These are phyloP conservation scores for Antheraea mylitta DNA, from an alignment of 1,140 invertebrate genomes.

Conservation along the genomic window DNA sequence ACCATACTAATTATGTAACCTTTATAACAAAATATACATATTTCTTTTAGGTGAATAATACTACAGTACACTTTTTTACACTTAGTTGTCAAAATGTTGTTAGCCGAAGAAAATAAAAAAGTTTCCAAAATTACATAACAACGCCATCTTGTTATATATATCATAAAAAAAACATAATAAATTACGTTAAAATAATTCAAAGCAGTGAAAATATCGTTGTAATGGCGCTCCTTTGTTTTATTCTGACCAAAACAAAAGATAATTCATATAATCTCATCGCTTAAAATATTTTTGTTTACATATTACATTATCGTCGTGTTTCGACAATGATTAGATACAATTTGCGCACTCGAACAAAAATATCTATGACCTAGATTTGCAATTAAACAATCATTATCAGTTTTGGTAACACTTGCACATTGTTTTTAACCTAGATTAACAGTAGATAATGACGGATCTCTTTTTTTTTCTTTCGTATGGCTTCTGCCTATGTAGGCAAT, in stretches of 20 bases:
- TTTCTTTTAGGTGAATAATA: too few relatives aligned
- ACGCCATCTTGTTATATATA: too few relatives aligned
- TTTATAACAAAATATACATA: too few relatives aligned
- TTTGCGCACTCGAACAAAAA: neutral
- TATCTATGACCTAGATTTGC: neutral
- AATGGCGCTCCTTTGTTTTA: neutral
- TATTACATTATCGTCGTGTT: neutral
- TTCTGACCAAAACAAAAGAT: neutral
- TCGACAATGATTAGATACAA: constrained; percentile 3
- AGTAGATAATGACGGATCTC: neutral
- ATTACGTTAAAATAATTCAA: too few relatives aligned
- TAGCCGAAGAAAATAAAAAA: too few relatives aligned
- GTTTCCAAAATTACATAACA: too few relatives aligned
- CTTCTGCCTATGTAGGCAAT: too few relatives aligned
- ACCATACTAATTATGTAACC: too few relatives aligned
- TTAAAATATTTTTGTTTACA: neutral
- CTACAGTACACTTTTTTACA: too few relatives aligned
- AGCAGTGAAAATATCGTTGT: too few relatives aligned
- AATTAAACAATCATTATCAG: neutral
- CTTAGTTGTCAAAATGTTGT: too few relatives aligned
- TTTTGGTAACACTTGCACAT: neutral
- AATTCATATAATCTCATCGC: neutral
- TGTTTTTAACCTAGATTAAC: neutral
- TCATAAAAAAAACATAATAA: too few relatives aligned
- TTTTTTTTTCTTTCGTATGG: neutral